Percentiles rank a stretch among this genome's conserved stretches.
Evolutionary conservation across 2,113 vertebrate genomes (phyloP).

Genomic region (Echinops telfairi): DNA sequence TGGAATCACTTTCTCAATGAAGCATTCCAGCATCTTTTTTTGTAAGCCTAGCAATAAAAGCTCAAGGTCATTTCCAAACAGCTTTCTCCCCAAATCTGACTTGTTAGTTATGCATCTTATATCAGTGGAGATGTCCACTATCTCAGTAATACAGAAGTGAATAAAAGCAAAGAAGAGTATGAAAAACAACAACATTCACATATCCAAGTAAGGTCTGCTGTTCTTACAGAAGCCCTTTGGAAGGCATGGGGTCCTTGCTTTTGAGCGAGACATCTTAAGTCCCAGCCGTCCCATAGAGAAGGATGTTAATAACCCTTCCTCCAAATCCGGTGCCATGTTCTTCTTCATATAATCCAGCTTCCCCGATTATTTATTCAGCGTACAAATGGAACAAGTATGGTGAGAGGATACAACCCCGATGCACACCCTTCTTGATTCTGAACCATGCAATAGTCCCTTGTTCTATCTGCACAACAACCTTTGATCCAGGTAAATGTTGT

Average conservation of each 20-base stretch:
- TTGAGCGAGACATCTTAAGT: not conserved
- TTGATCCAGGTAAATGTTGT: no score
- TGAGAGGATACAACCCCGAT: no score
- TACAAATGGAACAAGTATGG: no score
- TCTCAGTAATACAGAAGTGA: not conserved
- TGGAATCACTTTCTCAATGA: not conserved
- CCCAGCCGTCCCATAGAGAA: no score
- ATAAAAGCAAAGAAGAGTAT: not conserved
- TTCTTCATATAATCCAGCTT: no score
- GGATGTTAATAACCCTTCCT: no score
- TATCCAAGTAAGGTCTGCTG: not conserved
- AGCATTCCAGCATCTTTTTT: not conserved
- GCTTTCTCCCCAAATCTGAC: not conserved
- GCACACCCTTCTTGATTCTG: no score
- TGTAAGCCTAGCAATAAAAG: conserved; percentile 16
- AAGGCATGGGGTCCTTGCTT: not conserved
- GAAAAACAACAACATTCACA: not conserved
- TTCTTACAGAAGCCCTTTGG: not conserved
- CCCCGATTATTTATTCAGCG: no score
- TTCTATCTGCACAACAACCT: no score
- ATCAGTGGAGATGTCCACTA: not conserved
- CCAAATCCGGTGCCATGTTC: no score
- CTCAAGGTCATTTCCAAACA: not conserved
- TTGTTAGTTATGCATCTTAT: not conserved
- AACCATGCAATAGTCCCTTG: no score